Base-by-base conservation (phyloP, 2,797 vertebrate genomes). In the Cyclopterus lumpus region DNA sequence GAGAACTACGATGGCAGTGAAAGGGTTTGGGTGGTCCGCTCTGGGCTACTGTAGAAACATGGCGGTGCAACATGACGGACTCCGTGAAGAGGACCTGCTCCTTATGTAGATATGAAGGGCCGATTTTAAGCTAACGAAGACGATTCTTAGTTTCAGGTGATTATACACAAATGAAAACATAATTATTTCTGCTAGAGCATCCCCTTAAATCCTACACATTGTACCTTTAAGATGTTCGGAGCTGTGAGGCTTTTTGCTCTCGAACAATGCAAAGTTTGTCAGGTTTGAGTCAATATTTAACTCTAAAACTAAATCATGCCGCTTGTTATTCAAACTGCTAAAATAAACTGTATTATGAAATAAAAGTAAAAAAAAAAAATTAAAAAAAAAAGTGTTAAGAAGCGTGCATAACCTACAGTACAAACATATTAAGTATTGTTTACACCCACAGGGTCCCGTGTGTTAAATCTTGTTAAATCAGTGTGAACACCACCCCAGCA, bases 351-450 rank as follows among this genome's bases (percentile, higher is more conserved):
- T 42, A 16, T 40, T 4, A 15, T 51, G 63, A n/a, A 14, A 58
- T 51, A 1, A 59, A 36, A 3, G 60, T 10, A 38, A 40, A 12
- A 12, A 40, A 12, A 5, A 8, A 42, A 14, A 16, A 10, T 38
- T 40, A 12, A 12, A 40, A 12, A 5, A 8, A 42, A 14, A 16
- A 42, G 32, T 34, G 58, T 46, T 46, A 20, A 49, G 34, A 58
- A 30, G 24, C 48, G 8, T 66, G 63, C 63, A 51, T 8, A 3
- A 22, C 62, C 48, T 6, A n/a, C 46, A 49, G 46, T 49, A 49
- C 48, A 49, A 49, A 49, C 8, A 10, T 22, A 9, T 60, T 60
- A 38, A 75, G 55, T 51, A 82, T 64, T 65, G 55, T 58, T 75
- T 2, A 66, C 49, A 79, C 67, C 60, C 42, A 15, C 34, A 11